Evolutionary conservation across 2,888 invertebrate species (phyloP).

Genomic region (Polydrusus pterygomalis): DNA sequence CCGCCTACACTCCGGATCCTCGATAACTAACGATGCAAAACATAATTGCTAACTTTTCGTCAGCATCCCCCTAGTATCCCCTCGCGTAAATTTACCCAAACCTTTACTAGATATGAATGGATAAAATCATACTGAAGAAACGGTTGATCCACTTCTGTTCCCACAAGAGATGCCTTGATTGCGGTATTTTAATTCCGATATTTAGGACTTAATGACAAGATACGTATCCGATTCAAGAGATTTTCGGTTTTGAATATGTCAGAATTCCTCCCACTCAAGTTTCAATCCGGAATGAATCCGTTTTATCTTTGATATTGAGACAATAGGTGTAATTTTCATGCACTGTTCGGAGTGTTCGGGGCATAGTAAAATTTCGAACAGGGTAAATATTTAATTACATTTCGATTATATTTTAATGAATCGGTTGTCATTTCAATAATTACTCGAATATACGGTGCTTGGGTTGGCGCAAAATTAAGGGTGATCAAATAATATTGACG

Average conservation of each 20-base stretch:
- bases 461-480: no score
- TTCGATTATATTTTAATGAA: not conserved
- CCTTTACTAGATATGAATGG: conserved; percentile 55
- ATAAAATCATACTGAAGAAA: conserved; percentile 64
- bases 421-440: not conserved
- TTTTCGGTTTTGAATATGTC: conserved; percentile 64
- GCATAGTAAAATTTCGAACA: not conserved
- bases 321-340: conserved; percentile 45
- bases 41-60: conserved; percentile 71
- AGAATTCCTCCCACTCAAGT: conserved; percentile 62
- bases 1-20: conserved; percentile 68
- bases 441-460: not conserved
- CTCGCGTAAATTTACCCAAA: conserved; percentile 59
- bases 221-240: conserved; percentile 67
- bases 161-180: conserved; percentile 69
- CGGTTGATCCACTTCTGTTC: conserved; percentile 61
- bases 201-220: conserved; percentile 70
- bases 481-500: no score
- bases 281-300: conserved; percentile 41
- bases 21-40: conserved; percentile 71
- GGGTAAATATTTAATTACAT: conserved; percentile 5
- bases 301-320: conserved; percentile 14
- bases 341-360: conserved; percentile 31
- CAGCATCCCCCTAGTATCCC: conserved; percentile 64
- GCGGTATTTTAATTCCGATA: conserved; percentile 70